Evolutionary conservation across 2,113 vertebrate genomes (phyloP).

Genomic region (Hippocampus zosterae): DNA sequence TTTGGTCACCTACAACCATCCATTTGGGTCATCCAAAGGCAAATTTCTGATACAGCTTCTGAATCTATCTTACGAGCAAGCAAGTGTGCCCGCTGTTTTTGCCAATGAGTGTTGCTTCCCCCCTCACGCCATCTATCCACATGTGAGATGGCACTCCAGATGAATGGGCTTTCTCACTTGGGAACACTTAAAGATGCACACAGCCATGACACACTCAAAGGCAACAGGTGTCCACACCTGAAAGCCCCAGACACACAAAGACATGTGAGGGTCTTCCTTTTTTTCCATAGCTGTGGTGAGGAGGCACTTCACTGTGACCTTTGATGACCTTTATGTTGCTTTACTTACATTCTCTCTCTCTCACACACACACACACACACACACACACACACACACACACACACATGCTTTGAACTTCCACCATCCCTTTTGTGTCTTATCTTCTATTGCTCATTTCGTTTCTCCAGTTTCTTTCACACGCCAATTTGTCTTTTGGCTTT

Average conservation of each 20-base stretch:
- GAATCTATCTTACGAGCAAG: neutral
- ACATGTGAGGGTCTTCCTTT: slow-evolving; percentile 38
- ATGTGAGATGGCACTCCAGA: neutral
- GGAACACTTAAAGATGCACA: slow-evolving; percentile 26
- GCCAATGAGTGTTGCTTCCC: neutral
- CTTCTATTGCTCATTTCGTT: neutral
- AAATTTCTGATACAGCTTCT: neutral
- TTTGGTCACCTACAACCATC: neutral
- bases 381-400: neutral
- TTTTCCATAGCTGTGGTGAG: slow-evolving; percentile 19
- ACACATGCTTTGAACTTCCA: slow-evolving; percentile 30
- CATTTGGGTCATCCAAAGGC: neutral
- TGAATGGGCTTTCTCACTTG: slow-evolving; percentile 7
- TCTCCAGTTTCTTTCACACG: neutral
- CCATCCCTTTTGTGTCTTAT: neutral
- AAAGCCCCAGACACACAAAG: slow-evolving; percentile 40
- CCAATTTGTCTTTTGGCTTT: slow-evolving; percentile 6
- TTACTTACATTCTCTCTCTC: no score
- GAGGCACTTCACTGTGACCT: slow-evolving; percentile 44
- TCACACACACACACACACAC: neutral
- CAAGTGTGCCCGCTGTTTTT: neutral
- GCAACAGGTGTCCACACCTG: slow-evolving; percentile 41
- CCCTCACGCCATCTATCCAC: neutral
- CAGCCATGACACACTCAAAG: slow-evolving; percentile 8
- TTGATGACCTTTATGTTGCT: slow-evolving; percentile 6